Evolutionary conservation across 2,113 vertebrate genomes (phyloP), one percentile per base, ranked within the genome.

Genomic region (Lepus americanus): DNA sequence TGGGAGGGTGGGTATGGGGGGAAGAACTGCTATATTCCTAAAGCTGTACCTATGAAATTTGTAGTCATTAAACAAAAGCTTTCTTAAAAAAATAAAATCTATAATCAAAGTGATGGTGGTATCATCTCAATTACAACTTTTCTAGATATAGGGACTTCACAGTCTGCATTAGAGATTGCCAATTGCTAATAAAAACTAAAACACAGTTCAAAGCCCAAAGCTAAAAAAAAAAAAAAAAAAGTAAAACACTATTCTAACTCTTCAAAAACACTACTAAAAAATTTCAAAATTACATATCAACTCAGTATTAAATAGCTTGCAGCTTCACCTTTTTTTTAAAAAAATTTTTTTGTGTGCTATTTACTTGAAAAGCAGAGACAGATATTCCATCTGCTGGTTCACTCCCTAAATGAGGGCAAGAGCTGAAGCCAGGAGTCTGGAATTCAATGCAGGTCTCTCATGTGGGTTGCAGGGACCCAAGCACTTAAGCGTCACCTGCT

Each of bases 181-280:
- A 90, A 93, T 20, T 23, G 53, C 29, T 89, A 76, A 85, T 10
- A 73, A 92, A 84, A 25, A 95, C 22, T 14, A 95, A 78, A 93
- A 79, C 31, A 83, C 6, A 90, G n/a, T 84, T 87, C 87, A 86
- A 91, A 97, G 36, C 19, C 77, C 44, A 83, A 5, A 92, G 63
- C 23, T 87, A 88, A 9, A 86, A 94, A 95, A 85, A 76, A 93
- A 91, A 66, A 39, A 19, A 87, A 95, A 94, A 27, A 86, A 51
- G 85, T 13, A 44, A 44, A 44, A 44, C 6, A 44, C 92, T 84
- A 89, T 53, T 74, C 11, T 91, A 70, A 76, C 61, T 16, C 72
- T n/a, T 92, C 70, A 89, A 89, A 90, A 95, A 61, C 81, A 22
- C 44, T 82, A 93, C 80, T 53, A n/a, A 73, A 92, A 93, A 95